phyloP scores from a whole-genome alignment of 1,140 invertebrate genomes.

The Panagrolaimus sp. region DNA sequence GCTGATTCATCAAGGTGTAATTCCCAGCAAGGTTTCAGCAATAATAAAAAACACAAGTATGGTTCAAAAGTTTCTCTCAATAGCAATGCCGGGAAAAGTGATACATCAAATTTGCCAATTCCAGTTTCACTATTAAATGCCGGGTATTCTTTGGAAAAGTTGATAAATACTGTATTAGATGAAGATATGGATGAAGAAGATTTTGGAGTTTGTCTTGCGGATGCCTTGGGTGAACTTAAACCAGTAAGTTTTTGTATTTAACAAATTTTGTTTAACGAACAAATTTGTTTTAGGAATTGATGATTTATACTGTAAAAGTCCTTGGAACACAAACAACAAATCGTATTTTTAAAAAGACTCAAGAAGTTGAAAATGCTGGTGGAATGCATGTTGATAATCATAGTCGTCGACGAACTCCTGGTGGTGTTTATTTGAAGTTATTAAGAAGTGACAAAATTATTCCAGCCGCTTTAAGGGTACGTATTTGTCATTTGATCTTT shows the following conservation, averaged over 20 bases:
- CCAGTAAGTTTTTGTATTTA: constrained; percentile 29
- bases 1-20: too few relatives aligned
- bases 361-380: constrained; percentile 32
- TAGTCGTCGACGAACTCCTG: constrained; percentile 32
- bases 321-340: constrained; percentile 18
- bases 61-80: too few relatives aligned
- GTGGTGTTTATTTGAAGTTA: constrained; percentile 37
- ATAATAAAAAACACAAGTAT: too few relatives aligned
- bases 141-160: constrained; percentile 18
- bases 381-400: constrained; percentile 39
- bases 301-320: constrained; percentile 24
- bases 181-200: constrained; percentile 21
- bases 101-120: not conserved
- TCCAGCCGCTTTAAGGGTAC: not conserved
- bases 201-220: constrained; percentile 16
- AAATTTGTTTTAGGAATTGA: constrained; percentile 28
- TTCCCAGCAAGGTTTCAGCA: too few relatives aligned
- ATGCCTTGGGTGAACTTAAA: constrained; percentile 30
- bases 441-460: constrained; percentile 17
- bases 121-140: constrained; percentile 15
- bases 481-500: too few relatives aligned
- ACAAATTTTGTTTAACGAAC: too few relatives aligned
- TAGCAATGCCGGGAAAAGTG: not conserved
- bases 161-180: constrained; percentile 21
- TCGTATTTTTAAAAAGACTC: constrained; percentile 28